Percentiles rank a stretch among this genome's conserved stretches.
Conservation (phyloP, 53 echinoderm and acorn worm genomes). For the Paracentrotus lividus region DNA sequence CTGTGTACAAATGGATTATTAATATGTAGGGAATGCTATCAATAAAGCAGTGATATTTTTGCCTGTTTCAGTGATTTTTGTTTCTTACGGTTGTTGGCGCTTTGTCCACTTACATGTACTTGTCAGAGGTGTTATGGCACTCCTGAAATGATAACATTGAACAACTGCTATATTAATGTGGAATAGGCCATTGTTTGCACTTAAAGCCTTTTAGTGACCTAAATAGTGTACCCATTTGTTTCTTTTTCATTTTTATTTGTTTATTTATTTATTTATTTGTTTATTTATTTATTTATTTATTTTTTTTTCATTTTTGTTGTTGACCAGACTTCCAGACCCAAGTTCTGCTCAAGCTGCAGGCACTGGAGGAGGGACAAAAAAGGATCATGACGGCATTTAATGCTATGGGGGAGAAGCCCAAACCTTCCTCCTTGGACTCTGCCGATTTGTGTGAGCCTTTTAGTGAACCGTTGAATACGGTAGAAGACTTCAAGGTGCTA, state of each 20-base stretch:
- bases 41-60: constrained; percentile 15
- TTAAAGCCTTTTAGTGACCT: constrained; percentile 38
- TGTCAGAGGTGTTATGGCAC: constrained; percentile 41
- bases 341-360: constrained; percentile 50
- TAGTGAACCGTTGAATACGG: constrained; percentile 27
- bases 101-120: no score
- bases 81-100: constrained; percentile 49
- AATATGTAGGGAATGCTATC: neutral
- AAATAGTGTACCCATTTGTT: constrained; percentile 46
- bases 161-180: constrained; percentile 43
- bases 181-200: constrained; percentile 46
- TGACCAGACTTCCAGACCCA: constrained; percentile 50
- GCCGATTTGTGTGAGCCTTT: constrained; percentile 61
- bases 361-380: constrained; percentile 53
- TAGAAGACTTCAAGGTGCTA: constrained; percentile 47
- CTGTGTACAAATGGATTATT: constrained; percentile 16
- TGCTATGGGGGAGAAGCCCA: constrained; percentile 55
- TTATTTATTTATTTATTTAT: no score
- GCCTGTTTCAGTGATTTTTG: constrained; percentile 4
- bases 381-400: constrained; percentile 39
- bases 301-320: constrained; percentile 51
- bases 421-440: constrained; percentile 49
- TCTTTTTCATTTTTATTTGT: neutral
- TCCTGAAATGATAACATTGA: constrained; percentile 51
- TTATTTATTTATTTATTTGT: no score